Conservation (phyloP, 2,113 vertebrate species). For the Percopsis transmontana region DNA sequence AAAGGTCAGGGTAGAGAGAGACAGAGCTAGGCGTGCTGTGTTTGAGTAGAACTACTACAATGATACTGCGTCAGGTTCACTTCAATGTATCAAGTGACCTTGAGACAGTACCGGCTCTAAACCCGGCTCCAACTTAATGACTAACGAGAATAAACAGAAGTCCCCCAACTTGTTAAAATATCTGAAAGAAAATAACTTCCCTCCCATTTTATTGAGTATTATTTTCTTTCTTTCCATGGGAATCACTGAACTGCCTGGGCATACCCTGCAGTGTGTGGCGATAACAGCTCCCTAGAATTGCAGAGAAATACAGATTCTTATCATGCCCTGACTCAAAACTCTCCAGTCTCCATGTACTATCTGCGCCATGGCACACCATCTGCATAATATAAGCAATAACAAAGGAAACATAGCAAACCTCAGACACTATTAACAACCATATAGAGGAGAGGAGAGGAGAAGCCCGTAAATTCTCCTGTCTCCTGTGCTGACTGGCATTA, state of each 20-base stretch:
- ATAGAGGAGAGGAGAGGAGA: constrained; percentile 3
- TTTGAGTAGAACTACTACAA: neutral
- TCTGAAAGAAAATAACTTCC: too few species aligned
- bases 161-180: too few species aligned
- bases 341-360: neutral
- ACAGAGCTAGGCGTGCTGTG: constrained; percentile 3
- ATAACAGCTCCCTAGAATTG: constrained; percentile 30
- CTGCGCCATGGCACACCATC: constrained; percentile 11
- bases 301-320: constrained; percentile 31
- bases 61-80: too few species aligned
- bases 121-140: too few species aligned
- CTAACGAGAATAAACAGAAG: too few species aligned
- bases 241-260: constrained; percentile 4
- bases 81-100: too few species aligned
- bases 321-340: constrained; percentile 17
- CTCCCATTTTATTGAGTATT: too few species aligned
- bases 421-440: neutral
- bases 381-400: neutral
- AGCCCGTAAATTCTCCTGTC: constrained; percentile 47
- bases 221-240: neutral
- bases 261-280: neutral
- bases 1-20: constrained; percentile 24
- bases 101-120: too few species aligned
- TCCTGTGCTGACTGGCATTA: constrained; percentile 35
- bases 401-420: neutral